Conservation (phyloP, 2,797 vertebrate genomes). For the Lutjanus campechanus region DNA sequence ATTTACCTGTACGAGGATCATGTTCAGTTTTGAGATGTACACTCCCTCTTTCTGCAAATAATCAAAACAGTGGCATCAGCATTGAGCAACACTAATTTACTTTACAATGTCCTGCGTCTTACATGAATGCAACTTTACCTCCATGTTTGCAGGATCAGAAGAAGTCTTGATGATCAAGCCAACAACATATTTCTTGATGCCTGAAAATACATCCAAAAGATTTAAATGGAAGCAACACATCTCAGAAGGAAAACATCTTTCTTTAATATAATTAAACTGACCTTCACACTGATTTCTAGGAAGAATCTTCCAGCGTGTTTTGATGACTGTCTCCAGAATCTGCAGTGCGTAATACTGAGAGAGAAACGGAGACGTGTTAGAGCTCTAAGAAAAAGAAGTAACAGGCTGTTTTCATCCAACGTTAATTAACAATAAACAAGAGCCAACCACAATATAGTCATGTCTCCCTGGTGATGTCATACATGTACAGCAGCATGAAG, state of each 20-base stretch:
- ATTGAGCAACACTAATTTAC: background rate
- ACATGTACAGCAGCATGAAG: background rate
- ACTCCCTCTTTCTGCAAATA: conserved; percentile 94
- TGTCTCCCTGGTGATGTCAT: background rate
- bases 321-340: conserved; percentile 98
- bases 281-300: conserved; percentile 98
- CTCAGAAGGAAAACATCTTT: background rate
- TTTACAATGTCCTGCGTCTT: background rate
- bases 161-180: conserved; percentile 99
- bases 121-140: conserved; percentile 81
- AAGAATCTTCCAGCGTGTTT: conserved; percentile 99
- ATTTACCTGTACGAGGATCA: conserved; percentile 98
- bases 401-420: background rate
- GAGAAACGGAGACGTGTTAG: background rate
- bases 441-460: background rate
- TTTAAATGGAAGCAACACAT: background rate
- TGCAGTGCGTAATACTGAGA: conserved; percentile 97
- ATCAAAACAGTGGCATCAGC: background rate
- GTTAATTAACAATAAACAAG: background rate
- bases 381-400: background rate
- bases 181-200: conserved; percentile 98
- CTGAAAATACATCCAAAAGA: conserved; percentile 71
- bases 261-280: background rate
- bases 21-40: conserved; percentile 98
- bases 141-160: conserved; percentile 93